Evolutionary conservation across 2,113 vertebrate species (phyloP).

Genomic region (Phoenicopterus ruber): DNA sequence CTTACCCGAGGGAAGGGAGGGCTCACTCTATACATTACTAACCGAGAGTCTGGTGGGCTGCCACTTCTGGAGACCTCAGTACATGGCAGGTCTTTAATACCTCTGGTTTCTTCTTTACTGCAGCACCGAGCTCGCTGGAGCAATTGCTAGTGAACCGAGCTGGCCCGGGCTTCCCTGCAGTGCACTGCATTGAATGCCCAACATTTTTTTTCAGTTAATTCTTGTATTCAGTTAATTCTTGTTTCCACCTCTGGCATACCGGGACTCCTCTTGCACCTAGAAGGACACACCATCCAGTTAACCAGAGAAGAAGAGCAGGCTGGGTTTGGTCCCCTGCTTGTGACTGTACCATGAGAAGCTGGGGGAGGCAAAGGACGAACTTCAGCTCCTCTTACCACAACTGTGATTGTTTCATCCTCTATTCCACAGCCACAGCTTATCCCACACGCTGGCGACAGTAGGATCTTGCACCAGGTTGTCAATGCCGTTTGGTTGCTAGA

Average conservation of each 20-base stretch:
- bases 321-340: neutral
- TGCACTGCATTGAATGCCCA: neutral
- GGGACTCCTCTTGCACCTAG: neutral
- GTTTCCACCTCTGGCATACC: fast-evolving
- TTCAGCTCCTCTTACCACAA: neutral
- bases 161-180: neutral
- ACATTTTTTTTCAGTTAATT: neutral
- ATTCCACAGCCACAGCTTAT: neutral
- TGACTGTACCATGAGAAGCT: neutral
- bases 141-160: neutral
- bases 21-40: neutral
- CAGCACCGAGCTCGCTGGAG: neutral
- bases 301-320: neutral
- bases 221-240: neutral
- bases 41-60: fast-evolving
- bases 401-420: neutral
- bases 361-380: neutral
- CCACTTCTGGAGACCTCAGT: neutral
- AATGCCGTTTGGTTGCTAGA: neutral
- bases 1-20: neutral
- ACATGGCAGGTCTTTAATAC: neutral
- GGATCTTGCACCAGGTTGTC: neutral
- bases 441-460: neutral
- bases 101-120: neutral
- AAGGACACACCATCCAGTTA: neutral